Evolutionary conservation across 2,797 vertebrate genomes (phyloP), one percentile per base, ranked within the genome.

Genomic region (Sebastes miniatus): DNA sequence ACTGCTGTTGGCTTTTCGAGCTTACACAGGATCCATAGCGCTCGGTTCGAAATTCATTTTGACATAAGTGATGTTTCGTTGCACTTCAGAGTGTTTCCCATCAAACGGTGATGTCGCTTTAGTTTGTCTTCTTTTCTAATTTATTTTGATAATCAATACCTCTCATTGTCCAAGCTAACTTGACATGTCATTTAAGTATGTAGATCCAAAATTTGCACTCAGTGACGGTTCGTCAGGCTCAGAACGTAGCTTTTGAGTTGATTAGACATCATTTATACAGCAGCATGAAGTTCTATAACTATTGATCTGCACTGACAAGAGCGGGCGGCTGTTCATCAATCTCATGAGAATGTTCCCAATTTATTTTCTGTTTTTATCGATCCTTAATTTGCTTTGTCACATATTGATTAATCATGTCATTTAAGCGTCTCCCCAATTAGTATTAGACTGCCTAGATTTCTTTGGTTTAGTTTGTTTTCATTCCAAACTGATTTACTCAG

Each of bases 321-420:
- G 63, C 8, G 68, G 65, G 43, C 18, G 7, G 47, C 16, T 24
- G 61, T 82, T 81, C 62, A 73, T 79, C 34, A 68, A 34, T 59
- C 69, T 80, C 74, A 69, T 34, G 59, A 32, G 24, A 74, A 76
- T 22, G 65, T 32, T 27, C 5, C 63, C 16, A 24, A 83, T 86
- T 70, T 58, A 73, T 61, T 62, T 83, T 61, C 18, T 64, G 20
- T 22, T 72, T 66, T 83, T 54, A 73, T 50, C 69, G 67, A 67
- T 39, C 50, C 18, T 66, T 59, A 62, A 76, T 72, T 80, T 57
- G 18, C 63, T 82, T 66, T 24, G 71, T 54, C 85, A 76, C 25
- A 39, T 54, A 76, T 63, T 81, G 77, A 88, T 72, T 74, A 34
- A 29, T 66, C 63, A 47, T 73, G 62, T 69, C 20, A 79, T 74